Evolutionary conservation across 2,797 vertebrate species (phyloP).

Genomic region (Nothura maculosa): DNA sequence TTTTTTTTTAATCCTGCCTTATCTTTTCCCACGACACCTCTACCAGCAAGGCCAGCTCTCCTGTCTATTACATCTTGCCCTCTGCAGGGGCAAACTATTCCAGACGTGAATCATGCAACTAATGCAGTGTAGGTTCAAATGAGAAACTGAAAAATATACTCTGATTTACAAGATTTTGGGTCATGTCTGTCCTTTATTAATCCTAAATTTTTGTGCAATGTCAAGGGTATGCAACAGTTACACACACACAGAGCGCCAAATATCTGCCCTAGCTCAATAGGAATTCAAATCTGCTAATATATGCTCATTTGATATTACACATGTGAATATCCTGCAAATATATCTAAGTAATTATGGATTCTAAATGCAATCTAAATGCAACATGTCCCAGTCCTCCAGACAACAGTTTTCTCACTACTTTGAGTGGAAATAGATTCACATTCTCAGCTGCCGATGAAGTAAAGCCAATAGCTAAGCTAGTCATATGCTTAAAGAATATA

Average conservation of each 20-base stretch:
- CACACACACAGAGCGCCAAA: background rate
- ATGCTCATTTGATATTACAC: background rate
- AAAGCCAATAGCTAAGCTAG: background rate
- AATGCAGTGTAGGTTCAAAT: background rate
- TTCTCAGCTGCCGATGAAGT: background rate
- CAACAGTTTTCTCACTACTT: background rate
- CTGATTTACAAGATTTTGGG: background rate
- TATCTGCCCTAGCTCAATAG: background rate
- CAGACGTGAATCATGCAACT: background rate
- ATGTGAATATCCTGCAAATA: background rate
- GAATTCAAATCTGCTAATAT: background rate
- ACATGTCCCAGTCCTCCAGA: background rate
- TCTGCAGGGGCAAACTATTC: background rate
- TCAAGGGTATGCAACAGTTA: background rate
- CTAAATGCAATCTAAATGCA: background rate
- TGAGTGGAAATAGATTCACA: background rate
- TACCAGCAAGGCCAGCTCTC: background rate
- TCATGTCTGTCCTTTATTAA: background rate
- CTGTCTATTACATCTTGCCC: background rate
- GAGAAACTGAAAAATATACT: background rate
- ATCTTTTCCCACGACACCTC: slow-evolving; percentile 34
- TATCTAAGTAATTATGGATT: background rate
- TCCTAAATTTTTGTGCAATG: rapidly evolving
- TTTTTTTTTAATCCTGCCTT: background rate
- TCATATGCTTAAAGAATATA: background rate